Conservation (phyloP, 2,113 vertebrate species). For the Hippocampus abdominalis region DNA sequence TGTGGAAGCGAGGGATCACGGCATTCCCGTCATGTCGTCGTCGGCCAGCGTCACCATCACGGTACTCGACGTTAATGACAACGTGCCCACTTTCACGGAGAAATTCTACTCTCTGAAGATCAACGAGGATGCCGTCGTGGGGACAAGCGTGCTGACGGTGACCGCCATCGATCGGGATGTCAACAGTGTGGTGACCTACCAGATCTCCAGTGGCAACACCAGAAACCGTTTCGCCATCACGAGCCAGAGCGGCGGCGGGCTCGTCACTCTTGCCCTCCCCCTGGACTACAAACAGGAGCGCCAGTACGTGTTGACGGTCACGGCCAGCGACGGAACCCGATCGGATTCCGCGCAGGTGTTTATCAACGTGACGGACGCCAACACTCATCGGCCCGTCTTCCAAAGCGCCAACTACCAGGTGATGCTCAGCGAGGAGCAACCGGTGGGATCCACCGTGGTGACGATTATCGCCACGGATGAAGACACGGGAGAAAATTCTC, state of each 20-base stretch:
- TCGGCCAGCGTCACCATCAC: constrained; percentile 91
- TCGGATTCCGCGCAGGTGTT: constrained; percentile 88
- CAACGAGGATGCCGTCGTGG: constrained; percentile 89
- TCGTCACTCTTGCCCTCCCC: constrained; percentile 88
- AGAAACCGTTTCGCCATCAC: constrained; percentile 94
- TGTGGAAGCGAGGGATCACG: constrained; percentile 89
- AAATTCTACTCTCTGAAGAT: constrained; percentile 86
- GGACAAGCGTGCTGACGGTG: constrained; percentile 88
- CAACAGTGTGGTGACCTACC: constrained; percentile 94
- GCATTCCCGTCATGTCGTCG: constrained; percentile 84
- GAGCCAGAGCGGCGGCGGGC: constrained; percentile 91
- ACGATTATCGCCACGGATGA: constrained; percentile 89
- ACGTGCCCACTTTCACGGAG: constrained; percentile 87
- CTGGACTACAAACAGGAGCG: constrained; percentile 96
- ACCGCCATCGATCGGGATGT: constrained; percentile 86
- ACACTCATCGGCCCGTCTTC: constrained; percentile 93
- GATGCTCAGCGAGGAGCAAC: constrained; percentile 82
- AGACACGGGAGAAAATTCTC: constrained; percentile 91
- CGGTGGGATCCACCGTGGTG: constrained; percentile 84
- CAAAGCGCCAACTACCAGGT: constrained; percentile 90
- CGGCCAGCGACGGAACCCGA: constrained; percentile 88
- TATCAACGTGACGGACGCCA: constrained; percentile 94
- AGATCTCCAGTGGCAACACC: constrained; percentile 95
- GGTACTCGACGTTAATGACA: constrained; percentile 91
- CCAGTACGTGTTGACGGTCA: constrained; percentile 89